Base-by-base conservation (phyloP, 1,140 invertebrate species). In the Latrodectus geometricus region DNA sequence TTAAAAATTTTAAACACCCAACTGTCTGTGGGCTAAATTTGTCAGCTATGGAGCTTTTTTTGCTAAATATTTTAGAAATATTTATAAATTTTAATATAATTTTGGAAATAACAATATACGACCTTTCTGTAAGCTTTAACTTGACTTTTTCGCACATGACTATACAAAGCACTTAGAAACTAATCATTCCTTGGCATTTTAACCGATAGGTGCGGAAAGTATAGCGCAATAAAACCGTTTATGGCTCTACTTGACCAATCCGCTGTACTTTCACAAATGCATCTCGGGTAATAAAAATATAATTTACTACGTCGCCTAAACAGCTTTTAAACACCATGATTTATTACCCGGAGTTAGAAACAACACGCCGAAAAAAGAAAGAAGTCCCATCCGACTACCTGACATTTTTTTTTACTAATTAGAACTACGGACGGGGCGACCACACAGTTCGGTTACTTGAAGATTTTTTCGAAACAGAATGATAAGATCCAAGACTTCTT, bases 321-420 rank as follows among this genome's bases (percentile, higher is more conserved):
- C 82, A 68, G 82, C 82, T 84, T 84, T 84, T 84, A 84, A 84
- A 84, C 82, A 48, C 72, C 73, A 50, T 84, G 82, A 84, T 84
- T 84, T 84, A 84, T 73, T 23, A 84, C 72, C 82, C 20, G 20
- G 61, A 69, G 56, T 9, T 21, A 8, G 35, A 66, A 70, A 65
- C 66, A 49, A 54, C 35, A 68, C 12, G 49, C 48, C 9, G 52
- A n/a, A n/a, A 50, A 73, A 15, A 20, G 66, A 56, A 74, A 69
- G 35, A 66, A 21, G 35, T 21, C 9, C 12, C 48, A 14, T 50
- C 15, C 52, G n/a, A 20, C 54, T 79, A 54, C 50, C 68, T 15
- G 11, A 17, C 56, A 74, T 83, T 83, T 83, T 84, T 84, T 84
- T 76, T 21, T 84, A 84, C 82, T 84, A 84, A 84, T 84, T 84